Evolutionary conservation across 2,797 vertebrate species (phyloP), one percentile per base, ranked within the genome.

Genomic region (Oceanodroma leucorhoa): DNA sequence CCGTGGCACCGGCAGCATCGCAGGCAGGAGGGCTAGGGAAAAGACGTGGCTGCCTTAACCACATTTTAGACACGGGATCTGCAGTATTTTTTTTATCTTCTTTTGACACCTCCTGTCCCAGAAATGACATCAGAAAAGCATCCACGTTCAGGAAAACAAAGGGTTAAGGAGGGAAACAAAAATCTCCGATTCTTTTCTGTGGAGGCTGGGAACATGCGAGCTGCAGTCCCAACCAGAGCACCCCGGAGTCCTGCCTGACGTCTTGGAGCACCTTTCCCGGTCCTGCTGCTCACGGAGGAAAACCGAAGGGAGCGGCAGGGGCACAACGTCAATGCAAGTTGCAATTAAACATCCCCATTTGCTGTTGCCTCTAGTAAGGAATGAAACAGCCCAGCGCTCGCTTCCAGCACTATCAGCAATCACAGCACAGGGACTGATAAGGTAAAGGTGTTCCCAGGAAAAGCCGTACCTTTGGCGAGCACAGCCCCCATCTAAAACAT

Each of bases 391-490:
- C n/a, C 87, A 10, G 48, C 1, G 1, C 71, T 62, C 32, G 27
- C 32, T 51, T 29, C 40, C 9, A 2, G 71, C 57, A 5, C 53
- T 50, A 11, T 51, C 67, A 3, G 76, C 67, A 32, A 8, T 27
- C 67, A 4, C 58, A 3, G 89, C 48, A 2, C 61, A 11, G 38
- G 71, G 32, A 76, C 27, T 0, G 50, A 91, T 65, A 84, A 64
- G 58, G 38, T 8, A 7, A 80, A 93, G 92, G 83, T 87, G 95
- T 94, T 90, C 87, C 93, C 89, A 82, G 84, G 92, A 89, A 87
- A 32, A 81, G 72, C 75, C 2, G 4, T 24, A 57, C 67, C 89
- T 81, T 26, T 1, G 64, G 64, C 3, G 1, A 83, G 93, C 90
- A 5, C 55, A 69, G 84, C 66, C 81, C 77, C 6, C 0, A 5